Conservation (phyloP, 1,140 invertebrate species). For the Luehdorfia chinensis region DNA sequence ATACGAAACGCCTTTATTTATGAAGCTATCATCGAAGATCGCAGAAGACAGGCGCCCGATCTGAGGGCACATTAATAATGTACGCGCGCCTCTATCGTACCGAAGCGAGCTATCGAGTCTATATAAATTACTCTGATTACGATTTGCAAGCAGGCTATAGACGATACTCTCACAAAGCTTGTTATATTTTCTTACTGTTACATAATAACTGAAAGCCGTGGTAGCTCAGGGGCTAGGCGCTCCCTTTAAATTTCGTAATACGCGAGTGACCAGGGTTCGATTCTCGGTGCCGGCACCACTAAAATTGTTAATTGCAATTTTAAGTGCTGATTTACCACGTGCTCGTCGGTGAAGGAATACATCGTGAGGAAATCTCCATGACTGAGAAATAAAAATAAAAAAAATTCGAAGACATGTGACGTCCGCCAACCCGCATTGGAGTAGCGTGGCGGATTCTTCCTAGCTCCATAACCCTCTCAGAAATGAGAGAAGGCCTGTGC, state of each 20-base stretch:
- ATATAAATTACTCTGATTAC: constrained; percentile 11
- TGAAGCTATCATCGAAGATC: not conserved
- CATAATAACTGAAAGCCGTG: not conserved
- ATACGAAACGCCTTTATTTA: constrained; percentile 4
- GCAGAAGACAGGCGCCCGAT: not conserved
- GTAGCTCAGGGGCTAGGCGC: too few relatives aligned
- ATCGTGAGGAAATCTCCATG: too few relatives aligned
- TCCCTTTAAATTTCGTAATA: too few relatives aligned
- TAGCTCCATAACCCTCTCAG: too few relatives aligned
- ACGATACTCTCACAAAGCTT: not conserved
- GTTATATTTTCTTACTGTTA: not conserved
- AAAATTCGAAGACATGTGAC: too few relatives aligned
- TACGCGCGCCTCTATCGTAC: not conserved
- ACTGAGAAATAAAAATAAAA: too few relatives aligned
- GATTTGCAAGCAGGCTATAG: constrained; percentile 4
- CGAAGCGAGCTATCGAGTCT: not conserved
- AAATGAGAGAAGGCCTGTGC: too few relatives aligned
- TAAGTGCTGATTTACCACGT: too few relatives aligned
- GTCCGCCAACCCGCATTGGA: too few relatives aligned
- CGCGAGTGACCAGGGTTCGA: not conserved
- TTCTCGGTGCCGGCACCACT: not conserved
- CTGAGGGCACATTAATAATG: constrained; percentile 13
- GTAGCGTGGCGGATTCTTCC: too few relatives aligned
- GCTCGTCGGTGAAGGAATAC: too few relatives aligned
- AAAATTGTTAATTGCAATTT: too few relatives aligned